Percentiles rank a stretch among this genome's conserved stretches.
phyloP scores from a whole-genome alignment of 2,113 vertebrate genomes.

The Oceanites oceanicus region DNA sequence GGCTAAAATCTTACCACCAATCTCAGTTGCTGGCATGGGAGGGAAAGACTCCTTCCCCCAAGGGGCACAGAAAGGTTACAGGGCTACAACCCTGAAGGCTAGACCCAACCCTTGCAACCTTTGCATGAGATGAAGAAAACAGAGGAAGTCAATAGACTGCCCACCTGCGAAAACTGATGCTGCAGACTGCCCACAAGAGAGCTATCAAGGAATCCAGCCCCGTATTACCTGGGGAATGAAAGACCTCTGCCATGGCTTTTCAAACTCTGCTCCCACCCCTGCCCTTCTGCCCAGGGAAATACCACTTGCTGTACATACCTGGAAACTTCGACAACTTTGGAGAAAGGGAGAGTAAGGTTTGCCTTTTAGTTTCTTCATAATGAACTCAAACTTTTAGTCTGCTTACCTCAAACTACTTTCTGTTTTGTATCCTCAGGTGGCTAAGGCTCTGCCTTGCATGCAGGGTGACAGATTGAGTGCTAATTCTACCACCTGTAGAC shows the following conservation, averaged over 20 bases:
- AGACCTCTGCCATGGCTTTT: background rate
- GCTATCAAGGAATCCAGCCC: background rate
- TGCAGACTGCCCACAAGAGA: background rate
- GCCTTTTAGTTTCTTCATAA: background rate
- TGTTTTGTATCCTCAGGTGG: background rate
- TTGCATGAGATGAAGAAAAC: background rate
- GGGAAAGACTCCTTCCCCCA: background rate
- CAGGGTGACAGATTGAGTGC: constrained; percentile 50
- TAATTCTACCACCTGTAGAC: constrained; percentile 64
- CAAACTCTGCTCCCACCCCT: background rate
- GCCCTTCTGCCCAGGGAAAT: background rate
- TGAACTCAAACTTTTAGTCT: background rate
- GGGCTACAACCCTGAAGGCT: background rate
- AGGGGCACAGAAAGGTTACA: background rate
- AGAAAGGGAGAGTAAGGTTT: background rate
- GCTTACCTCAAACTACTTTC: background rate
- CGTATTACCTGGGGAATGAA: background rate
- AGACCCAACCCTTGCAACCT: background rate
- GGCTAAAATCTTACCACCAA: background rate
- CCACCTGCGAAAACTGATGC: background rate
- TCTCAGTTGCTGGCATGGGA: background rate
- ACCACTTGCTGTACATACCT: fast-evolving
- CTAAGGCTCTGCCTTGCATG: background rate
- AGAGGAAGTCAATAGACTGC: background rate
- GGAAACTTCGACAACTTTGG: fast-evolving